Base-by-base conservation (phyloP, 2,797 vertebrate genomes). In the Calcarius lapponicus region DNA sequence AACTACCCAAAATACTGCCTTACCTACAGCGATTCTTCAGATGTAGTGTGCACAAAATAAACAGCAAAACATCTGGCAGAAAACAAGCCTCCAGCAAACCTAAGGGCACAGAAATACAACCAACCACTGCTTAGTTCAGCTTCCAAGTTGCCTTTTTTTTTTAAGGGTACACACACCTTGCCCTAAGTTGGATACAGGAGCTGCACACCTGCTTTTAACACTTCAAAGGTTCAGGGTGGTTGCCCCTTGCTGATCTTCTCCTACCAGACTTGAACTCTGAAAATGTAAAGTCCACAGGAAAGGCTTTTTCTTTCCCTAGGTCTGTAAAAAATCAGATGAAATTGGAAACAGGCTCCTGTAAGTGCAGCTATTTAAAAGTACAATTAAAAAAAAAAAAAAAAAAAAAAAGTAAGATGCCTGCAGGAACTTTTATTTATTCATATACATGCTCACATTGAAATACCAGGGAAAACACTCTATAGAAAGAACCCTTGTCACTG, bases 371-470 rank as follows among this genome's bases (percentile, higher is more conserved):
- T 90, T 84, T 58, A 90, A 75, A 94, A 72, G n/a, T 32, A 80
- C 34, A 60, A 26, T 51, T 73, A 74, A 51, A 25, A 31, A 53
- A 29, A 24, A 43, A 7, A 31, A 53, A 29, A 24, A 43, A 7
- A 29, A 32, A 40, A 34, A 21, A 50, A 42, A 31, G 58, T 14
- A 70, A 17, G 6, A 78, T 61, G 42, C 83, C 70, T 78, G 81
- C 48, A 80, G 66, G 76, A 86, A 28, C 14, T 85, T 86, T 76
- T 69, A 96, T 85, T 95, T 95, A 95, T 97, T 94, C 42, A 88
- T 54, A 45, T 6, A 42, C 6, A 9, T 3, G 40, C 45, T 67
- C 67, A 11, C 29, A 60, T 57, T 64, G 61, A 80, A 83, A 80
- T 13, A 17, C 32, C 16, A 36, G n/a, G 47, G 24, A 69, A 76